A percentile compares a stretch with the other conserved stretches of the same genome.
Conservation (phyloP, 2,113 vertebrate species). For the Motacilla alba region DNA sequence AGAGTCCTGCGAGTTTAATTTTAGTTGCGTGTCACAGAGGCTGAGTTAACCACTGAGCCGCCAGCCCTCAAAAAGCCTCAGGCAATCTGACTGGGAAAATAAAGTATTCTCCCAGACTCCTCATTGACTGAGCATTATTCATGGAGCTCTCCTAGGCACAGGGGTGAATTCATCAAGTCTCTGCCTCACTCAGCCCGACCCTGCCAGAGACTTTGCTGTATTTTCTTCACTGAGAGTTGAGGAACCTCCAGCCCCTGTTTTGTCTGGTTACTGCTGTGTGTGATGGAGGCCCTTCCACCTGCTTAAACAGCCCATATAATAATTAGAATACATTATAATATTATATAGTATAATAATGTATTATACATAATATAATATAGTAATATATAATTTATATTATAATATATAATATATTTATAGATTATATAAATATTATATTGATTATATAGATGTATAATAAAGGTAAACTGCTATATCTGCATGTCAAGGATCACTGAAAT, state of each 20-base stretch:
- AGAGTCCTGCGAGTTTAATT: constrained; percentile 45
- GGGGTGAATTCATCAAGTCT: not conserved
- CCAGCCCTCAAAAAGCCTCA: constrained; percentile 9
- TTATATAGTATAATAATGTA: too few species aligned
- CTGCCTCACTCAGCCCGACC: not conserved
- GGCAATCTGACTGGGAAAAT: constrained; percentile 9
- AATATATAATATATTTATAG: too few species aligned
- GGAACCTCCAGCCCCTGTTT: not conserved
- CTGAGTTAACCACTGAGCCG: constrained; percentile 32
- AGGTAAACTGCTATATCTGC: rapidly evolving
- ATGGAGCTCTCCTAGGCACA: not conserved
- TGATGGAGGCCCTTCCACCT: not conserved
- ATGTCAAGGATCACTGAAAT: not conserved
- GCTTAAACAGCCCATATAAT: not conserved
- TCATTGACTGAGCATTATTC: not conserved
- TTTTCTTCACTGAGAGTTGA: not conserved
- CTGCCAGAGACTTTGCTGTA: not conserved
- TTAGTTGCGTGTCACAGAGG: constrained; percentile 31
- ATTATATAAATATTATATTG: not conserved
- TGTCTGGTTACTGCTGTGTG: not conserved
- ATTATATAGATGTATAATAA: not conserved
- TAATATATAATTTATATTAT: too few species aligned
- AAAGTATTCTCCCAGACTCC: not conserved
- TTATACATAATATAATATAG: too few species aligned
- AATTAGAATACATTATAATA: not conserved